A percentile compares a stretch with the other conserved stretches of the same genome.
These are phyloP conservation scores for Halictus ligatus DNA, from an alignment of 2,888 invertebrate genomes.

Conservation along the genomic window DNA sequence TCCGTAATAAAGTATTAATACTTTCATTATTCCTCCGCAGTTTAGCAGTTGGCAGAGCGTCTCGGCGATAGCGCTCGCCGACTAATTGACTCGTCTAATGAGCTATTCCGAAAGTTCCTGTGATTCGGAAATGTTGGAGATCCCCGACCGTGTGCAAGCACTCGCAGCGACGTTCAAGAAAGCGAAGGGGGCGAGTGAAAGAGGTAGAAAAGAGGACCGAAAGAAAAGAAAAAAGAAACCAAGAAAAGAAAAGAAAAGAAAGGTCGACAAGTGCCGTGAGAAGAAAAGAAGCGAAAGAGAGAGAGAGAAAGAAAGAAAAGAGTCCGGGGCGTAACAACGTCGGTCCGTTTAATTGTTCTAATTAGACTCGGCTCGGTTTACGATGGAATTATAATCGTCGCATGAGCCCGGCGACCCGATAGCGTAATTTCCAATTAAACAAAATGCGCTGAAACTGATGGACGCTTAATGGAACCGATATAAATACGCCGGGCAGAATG, in stretches of 20 bases:
- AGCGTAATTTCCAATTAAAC: conserved; percentile 43
- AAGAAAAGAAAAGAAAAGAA: not conserved
- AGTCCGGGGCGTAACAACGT: not conserved
- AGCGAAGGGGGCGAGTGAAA: not conserved
- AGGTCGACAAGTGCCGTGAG: not conserved
- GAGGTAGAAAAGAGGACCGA: not conserved
- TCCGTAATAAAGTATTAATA: not conserved
- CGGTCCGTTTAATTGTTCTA: conserved; percentile 9
- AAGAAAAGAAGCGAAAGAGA: not conserved
- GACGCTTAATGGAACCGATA: conserved; percentile 32
- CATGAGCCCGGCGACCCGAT: not conserved
- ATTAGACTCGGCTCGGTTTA: not conserved
- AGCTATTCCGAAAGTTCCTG: conserved; percentile 5
- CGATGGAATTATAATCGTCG: conserved; percentile 23
- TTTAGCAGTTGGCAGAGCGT: not conserved
- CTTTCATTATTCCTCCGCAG: not conserved
- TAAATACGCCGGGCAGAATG: conserved; percentile 27
- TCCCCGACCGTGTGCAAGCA: not conserved
- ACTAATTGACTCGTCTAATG: conserved; percentile 5
- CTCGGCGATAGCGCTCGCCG: not conserved
- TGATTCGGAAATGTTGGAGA: not conserved
- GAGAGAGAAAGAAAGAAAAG: not conserved
- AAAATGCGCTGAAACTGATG: conserved; percentile 25
- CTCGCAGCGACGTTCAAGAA: conserved; percentile 2
- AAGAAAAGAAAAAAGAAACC: not conserved